Percentiles rank a stretch among this genome's conserved stretches.
phyloP scores from a whole-genome alignment of 1,140 invertebrate genomes.

The Cephus cinctus region DNA sequence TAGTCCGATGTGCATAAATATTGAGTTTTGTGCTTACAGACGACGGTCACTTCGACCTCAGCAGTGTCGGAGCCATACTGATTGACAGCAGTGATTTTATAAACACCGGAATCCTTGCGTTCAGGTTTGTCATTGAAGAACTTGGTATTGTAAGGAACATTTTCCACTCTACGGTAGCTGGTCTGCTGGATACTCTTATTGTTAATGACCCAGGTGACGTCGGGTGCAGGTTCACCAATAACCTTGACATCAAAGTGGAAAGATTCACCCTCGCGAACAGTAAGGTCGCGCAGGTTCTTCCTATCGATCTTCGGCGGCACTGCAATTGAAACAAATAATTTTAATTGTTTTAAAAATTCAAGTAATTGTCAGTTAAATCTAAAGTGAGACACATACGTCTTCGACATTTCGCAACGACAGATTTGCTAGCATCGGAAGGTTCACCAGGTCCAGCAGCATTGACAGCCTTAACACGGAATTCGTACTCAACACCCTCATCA shows the following conservation, averaged over 20 bases:
- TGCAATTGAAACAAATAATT: conserved; percentile 54
- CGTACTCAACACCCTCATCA: conserved; percentile 84
- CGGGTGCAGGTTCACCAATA: conserved; percentile 80
- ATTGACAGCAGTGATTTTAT: conserved; percentile 82
- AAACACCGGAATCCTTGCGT: conserved; percentile 81
- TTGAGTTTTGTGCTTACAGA: conserved; percentile 65
- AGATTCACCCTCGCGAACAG: conserved; percentile 79
- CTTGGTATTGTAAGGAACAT: conserved; percentile 84
- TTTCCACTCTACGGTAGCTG: conserved; percentile 68
- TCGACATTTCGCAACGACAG: conserved; percentile 80
- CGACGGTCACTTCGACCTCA: conserved; percentile 88
- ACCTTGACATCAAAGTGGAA: conserved; percentile 83
- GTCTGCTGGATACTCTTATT: conserved; percentile 61
- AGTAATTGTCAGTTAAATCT: conserved; percentile 24
- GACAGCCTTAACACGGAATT: conserved; percentile 83
- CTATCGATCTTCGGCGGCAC: conserved; percentile 92
- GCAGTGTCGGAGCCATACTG: conserved; percentile 85
- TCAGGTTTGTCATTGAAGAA: conserved; percentile 80
- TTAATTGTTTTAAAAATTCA: conserved; percentile 6
- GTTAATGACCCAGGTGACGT: conserved; percentile 70
- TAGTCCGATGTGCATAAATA: conserved; percentile 4
- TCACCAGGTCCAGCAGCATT: conserved; percentile 80
- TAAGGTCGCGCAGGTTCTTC: conserved; percentile 73
- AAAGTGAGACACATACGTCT: conserved; percentile 67
- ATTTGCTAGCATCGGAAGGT: conserved; percentile 70